Percentiles rank a stretch among this genome's conserved stretches.
These are phyloP conservation scores for Ischnus inquisitorius DNA, from an alignment of 2,888 invertebrate genomes.

Conservation along the genomic window DNA sequence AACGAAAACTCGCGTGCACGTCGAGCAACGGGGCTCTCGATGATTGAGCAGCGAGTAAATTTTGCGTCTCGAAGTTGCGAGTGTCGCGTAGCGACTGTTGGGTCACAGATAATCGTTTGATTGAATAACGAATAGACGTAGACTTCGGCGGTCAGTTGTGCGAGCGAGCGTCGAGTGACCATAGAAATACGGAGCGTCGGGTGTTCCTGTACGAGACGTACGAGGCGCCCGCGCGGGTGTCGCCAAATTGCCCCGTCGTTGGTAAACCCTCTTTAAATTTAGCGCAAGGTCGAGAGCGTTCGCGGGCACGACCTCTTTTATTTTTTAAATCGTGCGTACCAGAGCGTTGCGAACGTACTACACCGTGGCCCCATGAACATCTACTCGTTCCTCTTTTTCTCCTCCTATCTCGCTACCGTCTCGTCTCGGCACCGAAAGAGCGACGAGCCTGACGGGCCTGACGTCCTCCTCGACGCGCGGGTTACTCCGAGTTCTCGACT, in stretches of 20 bases:
- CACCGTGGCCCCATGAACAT: slow-evolving; percentile 29
- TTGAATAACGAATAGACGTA: slow-evolving; percentile 25
- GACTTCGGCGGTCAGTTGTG: slow-evolving; percentile 7
- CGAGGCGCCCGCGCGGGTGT: slow-evolving; percentile 60
- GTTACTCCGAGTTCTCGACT: slow-evolving; percentile 35
- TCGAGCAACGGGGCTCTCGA: neutral
- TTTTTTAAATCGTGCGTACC: slow-evolving; percentile 66
- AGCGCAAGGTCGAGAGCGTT: slow-evolving; percentile 72
- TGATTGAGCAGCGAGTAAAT: neutral
- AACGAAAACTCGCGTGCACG: too few species aligned
- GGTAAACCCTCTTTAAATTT: slow-evolving; percentile 72
- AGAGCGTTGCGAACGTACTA: slow-evolving; percentile 31
- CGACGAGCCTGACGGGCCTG: neutral
- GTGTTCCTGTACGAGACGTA: slow-evolving; percentile 30
- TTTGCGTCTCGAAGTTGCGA: too few species aligned
- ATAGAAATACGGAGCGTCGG: neutral
- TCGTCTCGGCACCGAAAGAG: neutral
- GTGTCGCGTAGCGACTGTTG: neutral
- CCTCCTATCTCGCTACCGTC: slow-evolving; percentile 34
- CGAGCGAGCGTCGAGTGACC: slow-evolving; percentile 11
- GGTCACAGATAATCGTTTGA: slow-evolving; percentile 29
- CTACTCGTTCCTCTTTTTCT: slow-evolving; percentile 18
- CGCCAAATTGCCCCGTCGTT: slow-evolving; percentile 67
- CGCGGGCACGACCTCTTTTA: slow-evolving; percentile 53
- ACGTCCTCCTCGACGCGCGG: slow-evolving; percentile 36